Evolutionary conservation across 2,797 vertebrate genomes (phyloP), one percentile per base, ranked within the genome.

Genomic region (Enteromius thamalakanensis): DNA sequence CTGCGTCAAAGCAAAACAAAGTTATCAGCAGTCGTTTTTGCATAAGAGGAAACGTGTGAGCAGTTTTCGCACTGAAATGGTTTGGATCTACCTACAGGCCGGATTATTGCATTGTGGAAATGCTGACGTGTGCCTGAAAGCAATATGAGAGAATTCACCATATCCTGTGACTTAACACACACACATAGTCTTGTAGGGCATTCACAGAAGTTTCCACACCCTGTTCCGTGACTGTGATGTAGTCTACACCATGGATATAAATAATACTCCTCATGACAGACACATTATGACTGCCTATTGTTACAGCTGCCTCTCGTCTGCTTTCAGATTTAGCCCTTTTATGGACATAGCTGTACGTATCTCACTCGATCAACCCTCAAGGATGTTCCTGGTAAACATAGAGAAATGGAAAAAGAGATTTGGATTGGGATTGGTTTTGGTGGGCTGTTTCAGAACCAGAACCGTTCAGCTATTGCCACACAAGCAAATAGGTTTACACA

Each of bases 111-210:
- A 19, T 75, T 14, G 26, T 65, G 37, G 79, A 29, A 84, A 78
- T 40, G 19, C 68, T 80, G 72, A 89, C 80, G 89, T 67, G 90
- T 82, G 87, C 90, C 90, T 87, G 80, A 88, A 86, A 70, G 88
- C 85, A 86, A 87, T 84, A 23, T 84, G 81, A 90, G 87, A 68
- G 81, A 83, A 79, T 85, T 86, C 80, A 71, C 58, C 79, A 70
- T 58, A 65, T 86, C 23, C 68, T 76, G 67, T 75, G 83, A 49
- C 71, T 77, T 80, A 37, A 76, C 58, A 85, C 65, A 80, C 69
- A 74, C 70, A 19, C 34, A 12, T 32, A 32, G 15, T 71, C 37
- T 42, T 58, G 47, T 3, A 58, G 47, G 49, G 2, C 51, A 3
- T 74, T 42, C 19, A 19, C 49, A 74, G 58, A 67, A 53, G 45